Evolutionary conservation across 2,888 invertebrate species (phyloP).

Genomic region (Monopis laevigella): DNA sequence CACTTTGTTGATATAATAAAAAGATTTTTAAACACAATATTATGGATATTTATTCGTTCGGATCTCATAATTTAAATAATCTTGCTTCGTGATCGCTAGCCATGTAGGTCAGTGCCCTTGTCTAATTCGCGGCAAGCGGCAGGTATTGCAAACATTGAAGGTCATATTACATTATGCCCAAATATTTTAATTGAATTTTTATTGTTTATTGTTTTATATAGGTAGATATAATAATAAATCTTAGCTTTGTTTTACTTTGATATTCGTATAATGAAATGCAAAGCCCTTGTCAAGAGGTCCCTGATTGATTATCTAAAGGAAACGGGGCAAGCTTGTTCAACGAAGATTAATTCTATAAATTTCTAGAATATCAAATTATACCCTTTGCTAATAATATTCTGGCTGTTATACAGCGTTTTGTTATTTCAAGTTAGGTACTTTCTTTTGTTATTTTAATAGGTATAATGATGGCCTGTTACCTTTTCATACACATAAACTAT

Average conservation of each 20-base stretch:
- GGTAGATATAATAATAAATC: neutral
- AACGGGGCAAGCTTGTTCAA: constrained; percentile 3
- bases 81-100: constrained; percentile 3
- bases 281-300: constrained; percentile 24
- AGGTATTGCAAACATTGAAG: constrained; percentile 9
- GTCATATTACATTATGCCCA: constrained; percentile 2
- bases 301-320: constrained; percentile 25
- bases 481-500: no score
- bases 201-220: constrained; percentile 1
- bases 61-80: constrained; percentile 2
- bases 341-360: constrained; percentile 8
- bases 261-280: constrained; percentile 21
- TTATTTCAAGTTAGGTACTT: no score
- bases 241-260: neutral
- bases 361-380: constrained; percentile 4
- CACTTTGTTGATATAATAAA: no score
- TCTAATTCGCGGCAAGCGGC: constrained; percentile 1
- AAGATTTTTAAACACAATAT: no score
- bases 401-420: no score
- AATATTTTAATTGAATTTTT: constrained; percentile 2
- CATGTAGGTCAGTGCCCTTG: constrained; percentile 10
- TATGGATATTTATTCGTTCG: no score
- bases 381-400: no score
- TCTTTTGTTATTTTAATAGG: no score
- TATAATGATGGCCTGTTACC: no score